Base-by-base conservation (phyloP, 2,888 invertebrate species). In the Polyommatus icarus region DNA sequence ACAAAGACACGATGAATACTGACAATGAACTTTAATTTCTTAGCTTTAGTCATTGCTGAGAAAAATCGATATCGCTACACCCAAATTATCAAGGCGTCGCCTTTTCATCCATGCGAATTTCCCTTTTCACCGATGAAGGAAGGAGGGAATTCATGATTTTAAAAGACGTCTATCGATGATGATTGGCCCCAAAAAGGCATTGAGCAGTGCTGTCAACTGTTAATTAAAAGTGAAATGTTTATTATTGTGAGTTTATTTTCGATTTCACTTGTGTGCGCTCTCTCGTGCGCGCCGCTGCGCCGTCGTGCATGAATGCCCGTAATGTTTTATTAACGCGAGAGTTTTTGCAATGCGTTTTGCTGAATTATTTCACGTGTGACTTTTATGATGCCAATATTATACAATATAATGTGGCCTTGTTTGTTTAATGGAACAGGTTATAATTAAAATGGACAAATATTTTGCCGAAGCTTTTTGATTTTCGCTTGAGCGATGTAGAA, bases 231-330 rank as follows among this genome's bases (percentile, higher is more conserved):
- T 82, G 81, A 81, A 81, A 80, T 78, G 71, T 76, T 78, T 80
- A 80, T 80, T 79, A 54, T 80, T 82, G 80, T 82, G 24, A 80
- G 81, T 84, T 82, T 82, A 81, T 80, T 83, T 83, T 83, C 79
- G 85, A 84, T 89, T 91, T 90, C 89, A 88, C 91, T 89, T 89
- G 81, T 81, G 82, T 83, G 84, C 86, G 85, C 89, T 89, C 88
- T 91, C 90, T 87, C 88, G 82, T 83, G 84, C 83, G 83, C 80
- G 80, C 80, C 83, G 81, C 76, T 80, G 81, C 81, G 76, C 79
- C 85, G 87, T 82, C 85, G 82, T 83, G 90, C 91, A 83, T 87
- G 86, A 85, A 80, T 87, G 86, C 83, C 79, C 85, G 80, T 82
- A 80, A 87, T 88, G 86, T 85, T 85, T 87, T 85, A 89, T 90